Evolutionary conservation across 2,888 invertebrate species (phyloP), one percentile per base, ranked within the genome.

Genomic region (Anorthoa munda): DNA sequence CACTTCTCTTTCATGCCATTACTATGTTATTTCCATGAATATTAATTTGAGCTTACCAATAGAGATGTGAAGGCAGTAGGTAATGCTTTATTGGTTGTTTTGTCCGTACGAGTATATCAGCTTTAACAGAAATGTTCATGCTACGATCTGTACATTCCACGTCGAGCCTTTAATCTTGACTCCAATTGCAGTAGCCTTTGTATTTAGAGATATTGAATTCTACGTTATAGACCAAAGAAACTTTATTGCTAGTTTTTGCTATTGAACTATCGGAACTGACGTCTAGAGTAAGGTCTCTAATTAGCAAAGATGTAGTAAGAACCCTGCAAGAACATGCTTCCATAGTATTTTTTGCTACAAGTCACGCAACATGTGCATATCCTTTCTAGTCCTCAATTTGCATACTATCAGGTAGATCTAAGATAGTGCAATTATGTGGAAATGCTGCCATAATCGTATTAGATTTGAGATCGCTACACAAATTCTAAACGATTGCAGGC

Each of bases 1-100:
- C 64, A 85, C 58, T 77, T 83, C 72, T 82, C 76, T 69, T 70
- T 71, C 58, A 75, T 73, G 72, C 74, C 56, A 83, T 79, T 82
- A 78, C 82, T 69, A 61, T 73, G 79, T 76, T 85, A 82, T 79
- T 83, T 79, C 72, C 73, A 82, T 82, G 73, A 84, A 73, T 85
- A 78, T 76, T 82, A 71, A 79, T 81, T 75, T 77, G 77, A 75
- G 70, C 65, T 81, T 84, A 81, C 65, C 70, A 63, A 81, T 81
- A 58, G 81, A 84, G 75, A 75, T 84, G 61, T 84, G 67, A 60
- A 71, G 72, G 55, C 58, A 75, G 53, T 51, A 53, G 53, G 59
- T 56, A 59, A 67, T 80, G 67, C 69, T 68, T 83, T 84, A 74
- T 84, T 61, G 31, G 67, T 71, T 66, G 65, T 84, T 74, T 83